phyloP scores from a whole-genome alignment of 2,888 invertebrate species.

The Leptinotarsa juncta region DNA sequence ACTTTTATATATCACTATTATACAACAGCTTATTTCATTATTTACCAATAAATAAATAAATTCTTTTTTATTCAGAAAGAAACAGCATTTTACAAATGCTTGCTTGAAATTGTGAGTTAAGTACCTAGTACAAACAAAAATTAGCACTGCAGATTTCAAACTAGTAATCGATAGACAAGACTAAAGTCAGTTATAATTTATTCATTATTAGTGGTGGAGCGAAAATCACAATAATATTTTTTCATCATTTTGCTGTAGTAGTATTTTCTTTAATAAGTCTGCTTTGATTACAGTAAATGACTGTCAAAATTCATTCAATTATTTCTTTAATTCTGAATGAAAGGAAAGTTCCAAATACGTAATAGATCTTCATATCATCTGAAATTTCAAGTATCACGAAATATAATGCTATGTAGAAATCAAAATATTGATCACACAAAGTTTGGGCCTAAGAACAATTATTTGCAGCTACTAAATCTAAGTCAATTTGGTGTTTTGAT shows the following conservation, averaged over 20 bases:
- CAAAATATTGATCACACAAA: too few relatives aligned
- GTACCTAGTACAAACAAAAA: constrained; percentile 43
- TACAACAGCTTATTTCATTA: constrained; percentile 35
- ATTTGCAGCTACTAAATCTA: too few relatives aligned
- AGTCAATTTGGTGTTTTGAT: too few relatives aligned
- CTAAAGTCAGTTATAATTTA: constrained; percentile 22
- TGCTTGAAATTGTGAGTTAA: constrained; percentile 25
- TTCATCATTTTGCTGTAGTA: neutral
- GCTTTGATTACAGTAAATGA: too few relatives aligned
- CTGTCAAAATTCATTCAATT: too few relatives aligned
- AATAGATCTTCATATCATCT: too few relatives aligned
- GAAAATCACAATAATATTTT: constrained; percentile 20
- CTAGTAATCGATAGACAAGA: constrained; percentile 17
- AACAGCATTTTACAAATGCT: too few relatives aligned
- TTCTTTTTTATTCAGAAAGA: constrained; percentile 5
- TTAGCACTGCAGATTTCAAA: constrained; percentile 31
- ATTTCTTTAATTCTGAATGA: too few relatives aligned
- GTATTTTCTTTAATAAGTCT: neutral
- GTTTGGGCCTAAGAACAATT: too few relatives aligned
- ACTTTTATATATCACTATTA: constrained; percentile 41
- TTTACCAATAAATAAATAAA: constrained; percentile 38
- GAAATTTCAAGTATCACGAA: too few relatives aligned
- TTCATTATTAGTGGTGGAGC: neutral
- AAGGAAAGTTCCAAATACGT: too few relatives aligned
- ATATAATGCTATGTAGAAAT: too few relatives aligned